Base-by-base conservation (phyloP, 2,888 invertebrate genomes). In the Agriopis aurantiaria region DNA sequence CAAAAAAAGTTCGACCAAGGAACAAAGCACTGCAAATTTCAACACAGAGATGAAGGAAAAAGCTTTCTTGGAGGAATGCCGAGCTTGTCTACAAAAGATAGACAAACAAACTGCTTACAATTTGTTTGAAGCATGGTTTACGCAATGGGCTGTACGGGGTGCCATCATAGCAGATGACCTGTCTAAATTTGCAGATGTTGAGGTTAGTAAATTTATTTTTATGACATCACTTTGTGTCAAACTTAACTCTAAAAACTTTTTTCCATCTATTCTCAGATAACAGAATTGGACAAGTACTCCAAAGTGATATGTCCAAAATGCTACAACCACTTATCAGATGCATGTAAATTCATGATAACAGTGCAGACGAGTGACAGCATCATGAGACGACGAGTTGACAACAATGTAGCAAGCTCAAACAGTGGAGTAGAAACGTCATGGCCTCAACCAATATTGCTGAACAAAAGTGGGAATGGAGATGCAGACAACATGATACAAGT, bases 381-480 rank as follows among this genome's bases (percentile, higher is more conserved):
- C 12, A 79, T 92, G 0, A 83, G 76, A n/a, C 60, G 56, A 33
- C 64, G 69, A 9, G 23, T 43, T 4, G 64, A 48, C 10, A 46
- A 41, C 14, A n/a, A 14, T 8, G 0, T 33, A 14, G 12, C 8
- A 33, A 45, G 8, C 17, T 17, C 58, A 17, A 23, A 33, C 8
- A 45, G 40, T 45, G n/a, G 10, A 12, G 46, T 53, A 10, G 51
- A 11, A 8, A 55, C 64, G 10, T 49, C 40, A 43, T 93, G 93
- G 93, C 93, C 93, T 0, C 88, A 89, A 76, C 93, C 93, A 0
- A 93, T 93, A 72, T 86, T 88, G 73, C 73, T 93, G 0, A 87
- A 88, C 7, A 89, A 84, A 72, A 88, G 84, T 63, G 65, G 89
- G 40, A 75, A 75, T 3, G 70, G 83, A 8, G 82, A 58, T 55